Percentiles rank a stretch among this genome's conserved stretches.
Evolutionary conservation across 2,113 vertebrate species (phyloP).

Genomic region (Notothenia coriiceps): DNA sequence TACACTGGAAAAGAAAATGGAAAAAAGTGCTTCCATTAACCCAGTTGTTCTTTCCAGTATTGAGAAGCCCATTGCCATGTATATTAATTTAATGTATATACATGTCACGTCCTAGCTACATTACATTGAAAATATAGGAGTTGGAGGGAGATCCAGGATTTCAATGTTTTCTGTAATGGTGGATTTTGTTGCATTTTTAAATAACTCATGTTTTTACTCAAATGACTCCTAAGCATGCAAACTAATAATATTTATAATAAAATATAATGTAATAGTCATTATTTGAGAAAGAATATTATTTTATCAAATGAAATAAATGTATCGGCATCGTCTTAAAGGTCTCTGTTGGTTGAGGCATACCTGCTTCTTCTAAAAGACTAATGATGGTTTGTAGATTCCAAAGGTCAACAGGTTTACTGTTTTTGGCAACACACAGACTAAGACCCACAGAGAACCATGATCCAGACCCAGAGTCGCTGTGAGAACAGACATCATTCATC

Average conservation of each 20-base stretch:
- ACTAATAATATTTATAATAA: too few species aligned
- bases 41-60: neutral
- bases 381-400: constrained; percentile 57
- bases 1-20: neutral
- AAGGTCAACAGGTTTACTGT: constrained; percentile 65
- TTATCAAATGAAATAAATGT: too few species aligned
- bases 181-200: too few species aligned
- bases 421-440: constrained; percentile 50
- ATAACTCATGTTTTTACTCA: too few species aligned
- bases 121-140: constrained; percentile 1
- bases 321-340: constrained; percentile 29
- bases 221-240: too few species aligned
- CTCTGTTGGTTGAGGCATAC: constrained; percentile 36
- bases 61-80: neutral
- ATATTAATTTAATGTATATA: constrained; percentile 33
- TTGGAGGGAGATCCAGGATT: too few species aligned
- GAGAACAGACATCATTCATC: constrained; percentile 34
- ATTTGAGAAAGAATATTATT: too few species aligned
- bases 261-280: too few species aligned
- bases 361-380: constrained; percentile 41
- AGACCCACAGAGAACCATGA: constrained; percentile 4
- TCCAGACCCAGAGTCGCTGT: constrained; percentile 3
- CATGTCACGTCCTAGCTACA: constrained; percentile 28
- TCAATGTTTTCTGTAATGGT: too few species aligned
- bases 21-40: neutral